phyloP scores from a whole-genome alignment of 2,113 vertebrate species.

The Ovis aries region DNA sequence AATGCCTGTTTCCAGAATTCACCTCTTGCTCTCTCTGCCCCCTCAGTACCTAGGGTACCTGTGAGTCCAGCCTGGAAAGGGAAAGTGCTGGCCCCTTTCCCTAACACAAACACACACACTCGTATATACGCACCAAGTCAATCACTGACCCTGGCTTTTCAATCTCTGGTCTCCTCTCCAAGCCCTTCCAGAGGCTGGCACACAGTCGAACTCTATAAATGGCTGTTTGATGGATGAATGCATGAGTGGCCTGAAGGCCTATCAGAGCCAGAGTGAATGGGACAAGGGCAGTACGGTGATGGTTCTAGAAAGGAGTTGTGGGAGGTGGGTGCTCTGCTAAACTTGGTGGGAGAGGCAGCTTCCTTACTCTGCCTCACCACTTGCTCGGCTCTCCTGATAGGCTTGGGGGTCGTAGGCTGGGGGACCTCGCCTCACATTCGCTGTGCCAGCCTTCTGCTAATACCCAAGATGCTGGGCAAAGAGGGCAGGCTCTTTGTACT shows the following conservation, averaged over 20 bases:
- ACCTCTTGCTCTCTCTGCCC: neutral
- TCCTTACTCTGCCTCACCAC: neutral
- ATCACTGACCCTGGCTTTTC: neutral
- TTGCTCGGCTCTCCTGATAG: slow-evolving; percentile 71
- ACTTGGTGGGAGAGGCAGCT: neutral
- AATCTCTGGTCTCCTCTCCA: neutral
- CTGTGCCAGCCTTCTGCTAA: slow-evolving; percentile 84
- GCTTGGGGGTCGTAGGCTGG: slow-evolving; percentile 80
- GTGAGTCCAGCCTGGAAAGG: neutral
- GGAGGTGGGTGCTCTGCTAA: rapidly evolving
- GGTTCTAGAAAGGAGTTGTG: neutral
- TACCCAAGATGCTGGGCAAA: slow-evolving; percentile 89
- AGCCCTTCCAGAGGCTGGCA: neutral
- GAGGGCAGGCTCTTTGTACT: slow-evolving; percentile 84
- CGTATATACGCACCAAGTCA: too few species aligned
- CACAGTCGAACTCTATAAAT: neutral
- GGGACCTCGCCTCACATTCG: slow-evolving; percentile 83
- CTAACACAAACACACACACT: neutral
- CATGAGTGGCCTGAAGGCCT: neutral
- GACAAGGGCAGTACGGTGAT: neutral
- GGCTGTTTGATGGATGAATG: neutral
- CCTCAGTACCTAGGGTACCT: neutral
- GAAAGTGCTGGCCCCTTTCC: neutral
- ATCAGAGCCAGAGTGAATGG: neutral
- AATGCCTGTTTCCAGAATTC: neutral